Conservation (phyloP, 2,113 vertebrate genomes). For the Leptobrachium ailaonicum region DNA sequence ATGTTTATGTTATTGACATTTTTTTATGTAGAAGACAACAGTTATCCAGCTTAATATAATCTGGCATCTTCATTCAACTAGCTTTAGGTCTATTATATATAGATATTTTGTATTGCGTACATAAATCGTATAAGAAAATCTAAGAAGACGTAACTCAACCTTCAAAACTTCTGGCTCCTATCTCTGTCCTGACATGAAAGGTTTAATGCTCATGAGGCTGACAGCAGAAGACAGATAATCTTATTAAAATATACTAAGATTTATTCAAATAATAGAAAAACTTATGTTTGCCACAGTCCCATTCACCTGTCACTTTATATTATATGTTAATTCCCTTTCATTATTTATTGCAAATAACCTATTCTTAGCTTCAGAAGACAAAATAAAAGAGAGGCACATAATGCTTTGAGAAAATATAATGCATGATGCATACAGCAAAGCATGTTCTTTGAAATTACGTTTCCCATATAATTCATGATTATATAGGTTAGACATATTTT, state of each 20-base stretch:
- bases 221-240: conserved; percentile 7
- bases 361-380: no score
- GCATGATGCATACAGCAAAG: no score
- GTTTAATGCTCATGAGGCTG: not conserved
- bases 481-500: no score
- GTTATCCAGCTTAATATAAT: not conserved
- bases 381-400: no score
- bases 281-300: conserved; percentile 1
- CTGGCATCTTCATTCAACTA: no score
- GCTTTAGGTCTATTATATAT: not conserved
- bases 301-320: conserved; percentile 4
- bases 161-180: not conserved
- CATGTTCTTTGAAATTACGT: no score
- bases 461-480: no score
- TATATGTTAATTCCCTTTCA: conserved; percentile 1
- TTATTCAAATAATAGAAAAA: not conserved
- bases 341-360: not conserved
- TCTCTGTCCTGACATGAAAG: not conserved
- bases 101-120: not conserved
- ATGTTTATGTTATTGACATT: not conserved
- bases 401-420: no score
- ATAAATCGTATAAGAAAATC: conserved; percentile 1
- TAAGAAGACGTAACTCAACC: not conserved
- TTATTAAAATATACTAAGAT: not conserved
- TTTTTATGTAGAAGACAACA: not conserved